Evolutionary conservation across 2,113 vertebrate species (phyloP).

Genomic region (Plecturocebus donacophilus): DNA sequence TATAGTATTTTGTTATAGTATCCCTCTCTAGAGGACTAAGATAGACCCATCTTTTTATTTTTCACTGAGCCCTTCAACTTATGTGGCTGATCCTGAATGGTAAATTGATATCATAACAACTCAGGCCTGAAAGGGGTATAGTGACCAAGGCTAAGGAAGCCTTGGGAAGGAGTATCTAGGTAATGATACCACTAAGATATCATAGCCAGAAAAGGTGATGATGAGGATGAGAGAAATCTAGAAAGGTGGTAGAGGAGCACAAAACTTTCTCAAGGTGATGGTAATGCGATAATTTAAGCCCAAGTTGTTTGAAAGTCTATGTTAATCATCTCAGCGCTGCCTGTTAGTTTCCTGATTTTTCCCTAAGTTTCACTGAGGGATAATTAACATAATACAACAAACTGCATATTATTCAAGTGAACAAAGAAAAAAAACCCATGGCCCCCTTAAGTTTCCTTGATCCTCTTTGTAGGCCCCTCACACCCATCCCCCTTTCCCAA

Average conservation of each 20-base stretch:
- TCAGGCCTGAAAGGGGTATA: background rate
- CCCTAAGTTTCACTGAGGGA: background rate
- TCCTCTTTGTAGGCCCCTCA: background rate
- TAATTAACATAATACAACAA: background rate
- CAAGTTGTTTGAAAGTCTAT: background rate
- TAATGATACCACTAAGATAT: background rate
- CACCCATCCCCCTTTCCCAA: background rate
- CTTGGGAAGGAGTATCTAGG: background rate
- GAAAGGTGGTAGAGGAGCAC: background rate
- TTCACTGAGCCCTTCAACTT: background rate
- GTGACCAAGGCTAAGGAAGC: background rate
- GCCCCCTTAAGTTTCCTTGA: background rate
- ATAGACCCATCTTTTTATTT: background rate
- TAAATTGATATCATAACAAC: no score
- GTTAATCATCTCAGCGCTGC: background rate
- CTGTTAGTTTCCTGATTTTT: background rate
- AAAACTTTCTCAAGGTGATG: background rate
- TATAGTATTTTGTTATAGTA: background rate
- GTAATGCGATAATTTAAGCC: background rate
- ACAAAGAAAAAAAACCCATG: background rate
- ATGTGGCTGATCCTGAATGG: background rate
- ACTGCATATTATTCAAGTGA: background rate
- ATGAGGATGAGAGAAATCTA: background rate
- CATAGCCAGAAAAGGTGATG: background rate
- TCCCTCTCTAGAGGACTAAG: background rate